A percentile compares a stretch with the other conserved stretches of the same genome.
Conservation (phyloP, 2,113 vertebrate species). For the Alectura lathami region DNA sequence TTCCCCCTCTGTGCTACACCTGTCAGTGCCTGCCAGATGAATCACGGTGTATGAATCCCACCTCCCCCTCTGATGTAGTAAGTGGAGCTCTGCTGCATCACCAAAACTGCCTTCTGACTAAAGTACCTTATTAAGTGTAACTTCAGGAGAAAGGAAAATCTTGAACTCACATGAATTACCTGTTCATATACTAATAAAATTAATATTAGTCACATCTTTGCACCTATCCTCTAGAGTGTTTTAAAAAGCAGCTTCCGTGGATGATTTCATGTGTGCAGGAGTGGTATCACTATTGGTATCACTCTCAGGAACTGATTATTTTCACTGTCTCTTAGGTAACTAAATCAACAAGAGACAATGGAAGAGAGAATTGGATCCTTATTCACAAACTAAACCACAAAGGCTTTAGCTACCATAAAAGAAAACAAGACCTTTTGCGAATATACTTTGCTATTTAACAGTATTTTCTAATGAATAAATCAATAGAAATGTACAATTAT, state of each 20-base stretch:
- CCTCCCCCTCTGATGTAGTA: not conserved
- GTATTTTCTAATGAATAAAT: not conserved
- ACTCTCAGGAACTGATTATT: not conserved
- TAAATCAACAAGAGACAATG: not conserved
- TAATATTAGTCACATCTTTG: not conserved
- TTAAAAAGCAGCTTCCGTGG: not conserved
- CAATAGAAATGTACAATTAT: not conserved
- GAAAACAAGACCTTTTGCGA: not conserved
- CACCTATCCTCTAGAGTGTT: not conserved
- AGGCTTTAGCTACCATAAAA: not conserved
- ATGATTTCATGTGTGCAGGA: not conserved
- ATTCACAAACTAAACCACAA: not conserved
- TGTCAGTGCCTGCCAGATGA: not conserved
- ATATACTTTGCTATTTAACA: not conserved
- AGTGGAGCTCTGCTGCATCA: constrained; percentile 9
- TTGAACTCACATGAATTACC: not conserved
- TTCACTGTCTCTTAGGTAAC: not conserved
- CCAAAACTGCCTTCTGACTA: not conserved
- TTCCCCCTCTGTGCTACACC: not conserved
- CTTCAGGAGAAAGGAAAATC: not conserved
- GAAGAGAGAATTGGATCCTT: not conserved
- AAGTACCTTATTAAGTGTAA: not conserved
- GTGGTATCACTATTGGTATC: not conserved
- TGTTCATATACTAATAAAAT: not conserved
- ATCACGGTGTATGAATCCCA: not conserved